phyloP scores from a whole-genome alignment of 2,888 invertebrate genomes.

The Ophion obscuratus region DNA sequence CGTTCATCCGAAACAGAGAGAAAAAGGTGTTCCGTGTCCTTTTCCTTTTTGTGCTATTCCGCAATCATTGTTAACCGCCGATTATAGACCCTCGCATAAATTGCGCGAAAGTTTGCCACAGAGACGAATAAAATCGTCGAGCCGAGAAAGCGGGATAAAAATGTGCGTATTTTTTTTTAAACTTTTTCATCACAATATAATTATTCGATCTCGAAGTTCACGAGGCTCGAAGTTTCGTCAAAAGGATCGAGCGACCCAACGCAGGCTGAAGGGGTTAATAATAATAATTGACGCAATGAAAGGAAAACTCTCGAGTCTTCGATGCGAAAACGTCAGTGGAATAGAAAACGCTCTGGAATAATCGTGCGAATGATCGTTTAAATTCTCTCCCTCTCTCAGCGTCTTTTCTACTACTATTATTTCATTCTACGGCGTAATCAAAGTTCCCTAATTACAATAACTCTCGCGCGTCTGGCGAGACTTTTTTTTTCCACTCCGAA shows the following conservation, averaged over 20 bases:
- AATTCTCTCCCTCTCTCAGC: background rate
- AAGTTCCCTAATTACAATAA: conserved; percentile 60
- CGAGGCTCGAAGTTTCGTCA: background rate
- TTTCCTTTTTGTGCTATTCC: too few species aligned
- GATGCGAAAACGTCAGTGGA: conserved; percentile 22
- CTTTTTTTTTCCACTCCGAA: conserved; percentile 35
- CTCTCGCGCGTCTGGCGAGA: background rate
- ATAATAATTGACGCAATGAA: conserved; percentile 24
- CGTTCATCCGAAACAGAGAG: too few species aligned
- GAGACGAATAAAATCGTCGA: too few species aligned
- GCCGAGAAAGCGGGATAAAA: too few species aligned
- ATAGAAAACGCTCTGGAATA: conserved; percentile 9
- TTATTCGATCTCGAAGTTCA: background rate
- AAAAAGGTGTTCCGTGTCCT: too few species aligned
- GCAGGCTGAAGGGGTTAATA: conserved; percentile 31
- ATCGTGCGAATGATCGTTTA: background rate
- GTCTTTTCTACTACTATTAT: conserved; percentile 34
- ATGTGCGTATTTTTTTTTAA: too few species aligned
- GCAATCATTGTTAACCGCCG: too few species aligned
- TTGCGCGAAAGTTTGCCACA: too few species aligned
- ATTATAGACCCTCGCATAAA: too few species aligned
- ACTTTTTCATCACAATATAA: background rate
- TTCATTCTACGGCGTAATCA: conserved; percentile 33
- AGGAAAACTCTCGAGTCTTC: background rate
- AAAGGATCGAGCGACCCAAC: background rate